These are phyloP conservation scores for Drosophila obscura DNA, from an alignment of 1,140 invertebrate species.

Conservation along the genomic window DNA sequence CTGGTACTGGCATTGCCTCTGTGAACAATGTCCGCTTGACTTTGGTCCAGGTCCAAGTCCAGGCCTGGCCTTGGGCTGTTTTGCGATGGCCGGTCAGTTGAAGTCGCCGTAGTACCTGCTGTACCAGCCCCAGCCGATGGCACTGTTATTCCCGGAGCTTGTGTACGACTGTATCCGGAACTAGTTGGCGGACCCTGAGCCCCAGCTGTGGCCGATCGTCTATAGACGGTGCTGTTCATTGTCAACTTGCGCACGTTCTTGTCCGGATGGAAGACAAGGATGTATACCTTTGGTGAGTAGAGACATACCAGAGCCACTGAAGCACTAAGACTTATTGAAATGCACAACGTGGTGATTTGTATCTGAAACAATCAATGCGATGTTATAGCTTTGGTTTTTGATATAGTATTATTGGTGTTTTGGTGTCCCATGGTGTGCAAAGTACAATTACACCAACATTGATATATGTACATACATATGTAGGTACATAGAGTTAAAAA, in stretches of 20 bases:
- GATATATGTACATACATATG: no score
- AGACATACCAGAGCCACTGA: slow-evolving; percentile 90
- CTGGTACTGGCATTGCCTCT: slow-evolving; percentile 29
- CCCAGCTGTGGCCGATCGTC: slow-evolving; percentile 73
- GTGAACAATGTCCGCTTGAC: slow-evolving; percentile 31
- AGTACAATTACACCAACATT: no score
- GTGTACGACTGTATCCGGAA: slow-evolving; percentile 57
- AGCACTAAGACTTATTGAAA: slow-evolving; percentile 91
- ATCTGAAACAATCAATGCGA: slow-evolving; percentile 84
- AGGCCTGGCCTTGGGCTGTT: slow-evolving; percentile 21
- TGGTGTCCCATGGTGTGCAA: neutral
- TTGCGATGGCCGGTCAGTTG: slow-evolving; percentile 32
- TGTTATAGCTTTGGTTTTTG: no score
- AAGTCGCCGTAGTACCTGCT: slow-evolving; percentile 19
- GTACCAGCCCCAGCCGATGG: slow-evolving; percentile 3
- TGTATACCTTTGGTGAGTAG: slow-evolving; percentile 91
- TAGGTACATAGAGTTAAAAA: no score
- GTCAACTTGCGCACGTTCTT: slow-evolving; percentile 88
- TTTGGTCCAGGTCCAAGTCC: slow-evolving; percentile 19
- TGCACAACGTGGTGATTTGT: slow-evolving; percentile 91
- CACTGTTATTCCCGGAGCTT: slow-evolving; percentile 9
- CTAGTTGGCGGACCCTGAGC: slow-evolving; percentile 42
- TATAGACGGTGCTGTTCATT: slow-evolving; percentile 84
- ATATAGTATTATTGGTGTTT: no score
- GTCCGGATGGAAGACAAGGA: slow-evolving; percentile 90